phyloP scores from a whole-genome alignment of 2,113 vertebrate genomes.

The Empidonax traillii region DNA sequence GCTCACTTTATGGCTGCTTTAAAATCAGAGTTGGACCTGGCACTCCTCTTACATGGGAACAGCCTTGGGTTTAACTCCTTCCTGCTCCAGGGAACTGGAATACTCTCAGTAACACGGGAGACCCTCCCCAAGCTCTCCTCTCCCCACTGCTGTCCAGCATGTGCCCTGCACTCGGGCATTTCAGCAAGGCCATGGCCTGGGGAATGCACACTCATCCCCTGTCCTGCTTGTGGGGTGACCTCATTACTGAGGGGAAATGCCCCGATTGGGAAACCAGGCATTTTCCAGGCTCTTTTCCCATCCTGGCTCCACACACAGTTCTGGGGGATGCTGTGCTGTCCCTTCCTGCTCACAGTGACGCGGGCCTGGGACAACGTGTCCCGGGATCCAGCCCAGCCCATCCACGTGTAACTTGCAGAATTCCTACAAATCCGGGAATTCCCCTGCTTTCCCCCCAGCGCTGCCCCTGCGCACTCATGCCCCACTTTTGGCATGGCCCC shows the following conservation, averaged over 20 bases:
- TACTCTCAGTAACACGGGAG: background rate
- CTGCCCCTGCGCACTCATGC: background rate
- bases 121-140: rapidly evolving
- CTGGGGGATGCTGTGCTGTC: background rate
- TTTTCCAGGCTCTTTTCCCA: background rate
- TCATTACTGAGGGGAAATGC: background rate
- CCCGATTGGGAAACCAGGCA: background rate
- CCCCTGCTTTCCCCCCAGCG: background rate
- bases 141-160: background rate
- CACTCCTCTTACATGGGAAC: background rate
- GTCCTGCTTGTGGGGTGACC: rapidly evolving
- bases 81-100: rapidly evolving
- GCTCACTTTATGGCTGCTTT: background rate
- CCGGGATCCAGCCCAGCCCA: background rate
- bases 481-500: rapidly evolving
- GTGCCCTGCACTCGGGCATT: rapidly evolving
- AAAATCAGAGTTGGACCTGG: background rate
- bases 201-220: background rate
- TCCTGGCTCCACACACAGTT: rapidly evolving
- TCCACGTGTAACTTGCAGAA: background rate
- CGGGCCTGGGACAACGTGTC: rapidly evolving
- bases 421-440: background rate
- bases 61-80: background rate
- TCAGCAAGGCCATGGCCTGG: rapidly evolving
- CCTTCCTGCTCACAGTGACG: background rate